phyloP scores from a whole-genome alignment of 37 sponge, comb jelly and placozoan genomes.

The Ephydatia muelleri region DNA sequence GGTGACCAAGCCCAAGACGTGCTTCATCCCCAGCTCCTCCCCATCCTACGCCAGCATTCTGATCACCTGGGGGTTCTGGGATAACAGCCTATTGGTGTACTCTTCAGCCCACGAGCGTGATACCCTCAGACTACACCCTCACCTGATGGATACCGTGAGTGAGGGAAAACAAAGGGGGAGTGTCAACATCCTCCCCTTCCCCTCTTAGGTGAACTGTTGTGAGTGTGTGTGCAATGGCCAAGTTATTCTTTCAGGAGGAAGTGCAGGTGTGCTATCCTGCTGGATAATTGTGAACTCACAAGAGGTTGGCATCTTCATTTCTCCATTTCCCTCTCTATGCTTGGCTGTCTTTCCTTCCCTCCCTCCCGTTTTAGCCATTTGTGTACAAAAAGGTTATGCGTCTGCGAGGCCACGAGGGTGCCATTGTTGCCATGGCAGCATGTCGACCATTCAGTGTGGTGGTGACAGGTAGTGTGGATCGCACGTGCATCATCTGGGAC shows the following conservation, averaged over 20 bases:
- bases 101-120: conserved; percentile 29
- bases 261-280: conserved; percentile 72
- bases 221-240: conserved; percentile 77
- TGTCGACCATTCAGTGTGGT: conserved; percentile 83
- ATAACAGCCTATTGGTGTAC: conserved; percentile 58
- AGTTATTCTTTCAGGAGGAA: conserved; percentile 66
- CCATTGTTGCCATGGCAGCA: conserved; percentile 79
- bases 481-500: conserved; percentile 94
- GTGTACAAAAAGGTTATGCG: conserved; percentile 43
- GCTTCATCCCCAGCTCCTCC: conserved; percentile 55
- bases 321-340: background rate
- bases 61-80: conserved; percentile 70
- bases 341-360: background rate
- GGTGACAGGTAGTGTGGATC: conserved; percentile 83
- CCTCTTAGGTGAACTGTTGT: conserved; percentile 65
- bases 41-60: conserved; percentile 57
- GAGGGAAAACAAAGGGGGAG: background rate
- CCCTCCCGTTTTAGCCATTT: conserved; percentile 12
- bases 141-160: conserved; percentile 59
- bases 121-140: conserved; percentile 44
- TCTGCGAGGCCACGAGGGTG: conserved; percentile 79
- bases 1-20: conserved; percentile 28
- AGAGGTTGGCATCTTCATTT: conserved; percentile 25
- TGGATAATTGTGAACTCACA: conserved; percentile 69
- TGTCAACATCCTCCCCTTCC: background rate